Percentiles rank a stretch among this genome's conserved stretches.
phyloP scores from a whole-genome alignment of 92 coral and sea anemone species.

The Palythoa grandiflora region DNA sequence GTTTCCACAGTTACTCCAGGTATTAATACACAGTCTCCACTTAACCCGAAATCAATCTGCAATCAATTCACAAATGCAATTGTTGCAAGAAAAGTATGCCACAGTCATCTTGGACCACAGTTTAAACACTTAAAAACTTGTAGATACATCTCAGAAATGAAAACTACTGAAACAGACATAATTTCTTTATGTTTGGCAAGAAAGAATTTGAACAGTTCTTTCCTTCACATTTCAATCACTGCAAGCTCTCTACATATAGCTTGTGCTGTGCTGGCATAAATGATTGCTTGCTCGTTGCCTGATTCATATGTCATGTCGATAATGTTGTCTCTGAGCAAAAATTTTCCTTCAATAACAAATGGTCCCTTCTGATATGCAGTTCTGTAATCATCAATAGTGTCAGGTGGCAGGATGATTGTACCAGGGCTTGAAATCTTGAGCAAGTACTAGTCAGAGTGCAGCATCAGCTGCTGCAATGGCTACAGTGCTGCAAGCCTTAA shows the following conservation, averaged over 20 bases:
- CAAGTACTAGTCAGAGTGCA: conserved; percentile 15
- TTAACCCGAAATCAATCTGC: too few species aligned
- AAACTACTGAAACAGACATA: conserved; percentile 8
- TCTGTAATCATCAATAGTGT: conserved; percentile 7
- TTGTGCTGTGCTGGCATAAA: conserved; percentile 36
- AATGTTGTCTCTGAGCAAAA: conserved; percentile 46
- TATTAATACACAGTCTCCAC: too few species aligned
- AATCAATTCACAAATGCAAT: background rate
- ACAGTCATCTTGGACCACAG: conserved; percentile 25
- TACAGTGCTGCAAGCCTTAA: conserved; percentile 18
- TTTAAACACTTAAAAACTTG: conserved; percentile 26
- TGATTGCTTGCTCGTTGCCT: conserved; percentile 39
- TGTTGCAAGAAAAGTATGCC: conserved; percentile 16
- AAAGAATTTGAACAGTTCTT: conserved; percentile 23
- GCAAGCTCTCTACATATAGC: conserved; percentile 34
- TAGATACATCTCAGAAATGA: conserved; percentile 23
- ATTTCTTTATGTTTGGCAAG: conserved; percentile 22
- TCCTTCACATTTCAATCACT: conserved; percentile 14
- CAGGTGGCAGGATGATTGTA: conserved; percentile 2
- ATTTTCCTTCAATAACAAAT: conserved; percentile 29
- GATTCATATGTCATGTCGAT: conserved; percentile 42
- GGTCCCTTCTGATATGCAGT: conserved; percentile 33
- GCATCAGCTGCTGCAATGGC: conserved; percentile 14
- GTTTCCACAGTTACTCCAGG: too few species aligned
- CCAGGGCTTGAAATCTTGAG: conserved; percentile 40